A percentile compares a stretch with the other conserved stretches of the same genome.
These are phyloP conservation scores for Montipora sp. DNA, from an alignment of 64 coral and sea anemone genomes.

Conservation along the genomic window DNA sequence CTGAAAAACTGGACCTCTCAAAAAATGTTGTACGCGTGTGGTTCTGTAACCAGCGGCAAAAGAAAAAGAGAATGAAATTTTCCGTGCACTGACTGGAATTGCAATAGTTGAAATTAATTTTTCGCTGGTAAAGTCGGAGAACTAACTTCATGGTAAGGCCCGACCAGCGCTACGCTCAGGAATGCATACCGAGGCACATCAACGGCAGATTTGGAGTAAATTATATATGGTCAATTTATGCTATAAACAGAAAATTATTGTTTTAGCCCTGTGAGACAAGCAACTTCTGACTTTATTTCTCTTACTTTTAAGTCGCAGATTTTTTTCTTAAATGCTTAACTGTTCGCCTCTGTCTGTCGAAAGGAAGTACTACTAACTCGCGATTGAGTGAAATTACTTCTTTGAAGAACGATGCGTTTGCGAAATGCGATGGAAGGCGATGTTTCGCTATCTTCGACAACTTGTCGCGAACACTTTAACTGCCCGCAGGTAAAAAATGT, in stretches of 20 bases:
- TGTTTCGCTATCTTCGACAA: constrained; percentile 22
- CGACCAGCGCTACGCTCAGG: background rate
- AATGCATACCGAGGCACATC: background rate
- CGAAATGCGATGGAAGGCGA: constrained; percentile 12
- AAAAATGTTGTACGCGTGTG: constrained; percentile 99
- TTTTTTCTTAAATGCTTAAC: constrained; percentile 1
- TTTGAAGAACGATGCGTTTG: constrained; percentile 40
- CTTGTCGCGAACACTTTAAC: constrained; percentile 37
- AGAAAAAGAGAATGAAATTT: constrained; percentile 99
- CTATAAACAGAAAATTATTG: constrained; percentile 29
- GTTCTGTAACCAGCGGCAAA: constrained; percentile 99
- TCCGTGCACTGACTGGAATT: constrained; percentile 85
- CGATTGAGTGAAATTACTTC: constrained; percentile 2
- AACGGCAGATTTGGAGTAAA: constrained; percentile 34
- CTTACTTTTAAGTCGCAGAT: constrained; percentile 33
- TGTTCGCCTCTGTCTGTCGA: constrained; percentile 9
- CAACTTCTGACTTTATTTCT: constrained; percentile 37
- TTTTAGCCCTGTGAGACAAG: background rate
- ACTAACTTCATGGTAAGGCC: constrained; percentile 23
- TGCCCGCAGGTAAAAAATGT: constrained; percentile 56
- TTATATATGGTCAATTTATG: constrained; percentile 46
- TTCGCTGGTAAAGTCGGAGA: background rate
- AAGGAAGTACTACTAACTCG: constrained; percentile 5
- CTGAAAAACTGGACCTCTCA: constrained; percentile 99
- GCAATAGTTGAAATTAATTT: background rate